Conservation (phyloP, 2,113 vertebrate genomes). For the Myotis brandtii region DNA sequence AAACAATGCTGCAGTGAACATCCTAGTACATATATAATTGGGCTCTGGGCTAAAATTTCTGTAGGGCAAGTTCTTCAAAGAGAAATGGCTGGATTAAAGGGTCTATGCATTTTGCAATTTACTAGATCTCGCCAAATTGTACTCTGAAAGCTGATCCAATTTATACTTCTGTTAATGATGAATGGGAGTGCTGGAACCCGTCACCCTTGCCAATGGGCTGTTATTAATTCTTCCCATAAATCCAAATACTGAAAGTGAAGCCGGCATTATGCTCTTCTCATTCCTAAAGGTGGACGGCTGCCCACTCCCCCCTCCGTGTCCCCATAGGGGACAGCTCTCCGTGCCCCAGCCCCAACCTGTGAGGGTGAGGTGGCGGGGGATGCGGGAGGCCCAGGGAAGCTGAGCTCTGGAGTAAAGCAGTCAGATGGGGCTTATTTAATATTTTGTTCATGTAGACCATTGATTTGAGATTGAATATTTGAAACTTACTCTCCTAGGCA, state of each 20-base stretch:
- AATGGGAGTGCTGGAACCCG: not conserved
- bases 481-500: not conserved
- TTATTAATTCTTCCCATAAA: slow-evolving; percentile 41
- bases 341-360: not conserved
- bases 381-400: not conserved
- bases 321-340: not conserved
- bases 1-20: not conserved
- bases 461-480: not conserved
- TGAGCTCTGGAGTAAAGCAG: not conserved
- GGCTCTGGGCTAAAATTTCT: slow-evolving; percentile 9
- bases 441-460: not conserved
- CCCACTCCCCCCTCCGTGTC: not conserved
- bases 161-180: slow-evolving; percentile 18
- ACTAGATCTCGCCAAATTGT: slow-evolving; percentile 45
- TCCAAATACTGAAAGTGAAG: slow-evolving; percentile 49
- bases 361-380: not conserved
- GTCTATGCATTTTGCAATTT: slow-evolving; percentile 43
- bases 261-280: not conserved
- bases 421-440: not conserved
- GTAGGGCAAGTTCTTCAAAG: slow-evolving; percentile 36
- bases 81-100: slow-evolving; percentile 45
- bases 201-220: not conserved
- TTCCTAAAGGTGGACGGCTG: not conserved
- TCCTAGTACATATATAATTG: not conserved
- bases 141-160: slow-evolving; percentile 15